These are phyloP conservation scores for Drosophila bifasciata DNA, from an alignment of 1,140 invertebrate genomes.

Conservation along the genomic window DNA sequence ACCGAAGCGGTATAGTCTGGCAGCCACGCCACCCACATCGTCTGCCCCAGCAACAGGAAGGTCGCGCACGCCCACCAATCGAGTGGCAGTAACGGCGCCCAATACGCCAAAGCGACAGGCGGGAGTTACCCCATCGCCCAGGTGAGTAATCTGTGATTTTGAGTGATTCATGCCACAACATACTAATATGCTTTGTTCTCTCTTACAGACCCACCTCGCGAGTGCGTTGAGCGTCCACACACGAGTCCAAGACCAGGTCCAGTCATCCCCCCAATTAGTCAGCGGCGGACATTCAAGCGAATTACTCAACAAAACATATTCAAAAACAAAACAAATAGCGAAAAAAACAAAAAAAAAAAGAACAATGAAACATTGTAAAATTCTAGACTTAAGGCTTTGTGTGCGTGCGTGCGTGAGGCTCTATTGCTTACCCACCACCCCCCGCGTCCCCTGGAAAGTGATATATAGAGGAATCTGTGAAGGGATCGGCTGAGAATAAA, in stretches of 20 bases:
- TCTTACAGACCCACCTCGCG: conserved; percentile 65
- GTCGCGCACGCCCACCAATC: conserved; percentile 73
- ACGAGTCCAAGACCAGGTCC: conserved; percentile 41
- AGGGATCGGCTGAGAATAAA: conserved; percentile 29
- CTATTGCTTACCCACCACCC: conserved; percentile 55
- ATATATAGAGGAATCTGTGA: conserved; percentile 54
- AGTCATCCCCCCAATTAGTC: conserved; percentile 52
- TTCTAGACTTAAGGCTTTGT: conserved; percentile 70
- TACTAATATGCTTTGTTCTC: not conserved
- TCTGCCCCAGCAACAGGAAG: conserved; percentile 38
- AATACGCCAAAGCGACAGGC: conserved; percentile 75
- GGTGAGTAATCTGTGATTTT: conserved; percentile 42
- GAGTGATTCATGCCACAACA: not conserved
- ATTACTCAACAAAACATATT: conserved; percentile 60
- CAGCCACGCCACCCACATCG: conserved; percentile 44
- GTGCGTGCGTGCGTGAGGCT: conserved; percentile 38
- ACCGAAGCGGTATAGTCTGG: conserved; percentile 80
- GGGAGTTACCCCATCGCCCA: conserved; percentile 65
- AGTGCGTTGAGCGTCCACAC: conserved; percentile 60
- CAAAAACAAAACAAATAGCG: conserved; percentile 34
- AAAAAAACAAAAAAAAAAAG: conserved; percentile 14
- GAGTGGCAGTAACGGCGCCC: conserved; percentile 65
- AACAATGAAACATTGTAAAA: conserved; percentile 79
- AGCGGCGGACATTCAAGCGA: conserved; percentile 31
- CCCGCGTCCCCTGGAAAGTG: conserved; percentile 59